Percentiles rank a stretch among this genome's conserved stretches.
phyloP scores from a whole-genome alignment of 2,113 vertebrate species.

The Anas platyrhynchos region DNA sequence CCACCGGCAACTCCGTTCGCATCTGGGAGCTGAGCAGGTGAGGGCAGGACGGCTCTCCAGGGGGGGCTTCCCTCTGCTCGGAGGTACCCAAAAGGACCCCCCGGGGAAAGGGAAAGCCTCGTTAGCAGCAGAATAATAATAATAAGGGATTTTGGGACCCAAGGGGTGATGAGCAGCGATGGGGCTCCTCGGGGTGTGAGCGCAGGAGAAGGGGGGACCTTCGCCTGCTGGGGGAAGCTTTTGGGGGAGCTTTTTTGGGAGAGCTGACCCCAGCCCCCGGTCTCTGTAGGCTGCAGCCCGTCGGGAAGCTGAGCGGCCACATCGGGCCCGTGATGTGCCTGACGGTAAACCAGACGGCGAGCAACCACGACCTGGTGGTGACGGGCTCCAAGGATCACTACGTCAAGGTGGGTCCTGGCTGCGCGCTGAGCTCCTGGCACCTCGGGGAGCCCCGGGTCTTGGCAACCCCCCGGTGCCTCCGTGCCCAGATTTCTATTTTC shows the following conservation, averaged over 20 bases:
- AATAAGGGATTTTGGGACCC: not conserved
- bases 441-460: not conserved
- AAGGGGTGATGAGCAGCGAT: not conserved
- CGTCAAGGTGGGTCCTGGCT: slow-evolving; percentile 83
- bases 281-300: slow-evolving; percentile 84
- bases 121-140: not conserved
- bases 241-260: not conserved
- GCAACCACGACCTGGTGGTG: slow-evolving; percentile 92
- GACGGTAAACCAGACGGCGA: slow-evolving; percentile 88
- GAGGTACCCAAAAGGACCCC: not conserved
- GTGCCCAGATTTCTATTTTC: not conserved
- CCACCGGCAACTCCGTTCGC: slow-evolving; percentile 90
- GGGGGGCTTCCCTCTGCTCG: not conserved
- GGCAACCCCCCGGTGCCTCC: not conserved
- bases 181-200: not conserved
- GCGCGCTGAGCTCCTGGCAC: not conserved
- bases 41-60: not conserved
- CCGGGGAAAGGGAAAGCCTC: not conserved
- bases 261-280: not conserved
- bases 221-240: fast-evolving
- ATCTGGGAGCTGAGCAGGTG: slow-evolving; percentile 96
- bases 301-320: slow-evolving; percentile 93
- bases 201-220: not conserved
- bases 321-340: slow-evolving; percentile 97
- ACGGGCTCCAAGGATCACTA: slow-evolving; percentile 99